A percentile compares a stretch with the other conserved stretches of the same genome.
These are phyloP conservation scores for Drosophila neocordata DNA, from an alignment of 1,140 invertebrate species.

Conservation along the genomic window DNA sequence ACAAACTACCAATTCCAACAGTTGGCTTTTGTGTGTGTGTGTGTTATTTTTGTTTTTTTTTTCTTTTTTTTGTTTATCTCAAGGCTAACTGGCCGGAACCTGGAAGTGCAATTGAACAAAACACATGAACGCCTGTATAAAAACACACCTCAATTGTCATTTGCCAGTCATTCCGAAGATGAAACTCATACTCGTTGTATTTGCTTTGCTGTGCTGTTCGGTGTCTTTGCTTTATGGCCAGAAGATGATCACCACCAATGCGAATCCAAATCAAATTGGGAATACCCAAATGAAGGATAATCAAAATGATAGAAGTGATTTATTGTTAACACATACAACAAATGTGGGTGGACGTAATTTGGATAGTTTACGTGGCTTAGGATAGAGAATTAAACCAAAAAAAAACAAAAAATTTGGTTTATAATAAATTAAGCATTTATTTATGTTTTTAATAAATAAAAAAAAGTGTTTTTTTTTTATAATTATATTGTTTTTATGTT, in stretches of 20 bases:
- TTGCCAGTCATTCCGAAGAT: conserved; percentile 43
- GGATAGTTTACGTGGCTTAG: conserved; percentile 45
- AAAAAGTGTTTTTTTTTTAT: neutral
- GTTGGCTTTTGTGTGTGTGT: neutral
- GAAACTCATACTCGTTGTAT: conserved; percentile 22
- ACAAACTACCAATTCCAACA: conserved; percentile 20
- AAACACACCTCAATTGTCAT: conserved; percentile 17
- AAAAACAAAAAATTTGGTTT: neutral
- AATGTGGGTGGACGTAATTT: conserved; percentile 15
- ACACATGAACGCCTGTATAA: conserved; percentile 13
- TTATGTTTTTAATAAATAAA: neutral
- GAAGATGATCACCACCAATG: neutral
- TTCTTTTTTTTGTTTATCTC: conserved; percentile 17
- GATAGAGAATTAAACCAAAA: conserved; percentile 1
- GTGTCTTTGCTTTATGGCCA: conserved; percentile 24
- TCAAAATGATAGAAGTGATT: neutral
- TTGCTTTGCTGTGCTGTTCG: conserved; percentile 34
- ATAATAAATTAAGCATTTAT: neutral
- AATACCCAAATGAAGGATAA: neutral
- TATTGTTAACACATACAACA: neutral
- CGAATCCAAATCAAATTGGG: neutral
- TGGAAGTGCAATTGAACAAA: conserved; percentile 6
- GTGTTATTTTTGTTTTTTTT: neutral
- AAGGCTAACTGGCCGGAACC: conserved; percentile 6
- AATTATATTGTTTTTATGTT: neutral